Evolutionary conservation across 2,113 vertebrate species (phyloP).

Genomic region (Labeo catla): DNA sequence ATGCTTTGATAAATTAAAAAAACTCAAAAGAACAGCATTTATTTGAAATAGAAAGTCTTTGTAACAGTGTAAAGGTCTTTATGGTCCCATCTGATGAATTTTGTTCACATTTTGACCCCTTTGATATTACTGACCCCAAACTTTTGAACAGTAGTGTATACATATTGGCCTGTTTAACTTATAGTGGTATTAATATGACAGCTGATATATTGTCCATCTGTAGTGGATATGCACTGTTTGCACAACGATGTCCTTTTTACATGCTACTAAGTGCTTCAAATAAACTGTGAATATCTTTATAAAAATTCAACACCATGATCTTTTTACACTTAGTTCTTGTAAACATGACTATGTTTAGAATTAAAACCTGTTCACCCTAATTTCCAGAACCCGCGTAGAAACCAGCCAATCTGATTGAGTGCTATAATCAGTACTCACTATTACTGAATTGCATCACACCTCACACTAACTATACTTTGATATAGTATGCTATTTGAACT

Average conservation of each 20-base stretch:
- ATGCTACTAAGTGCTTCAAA: not conserved
- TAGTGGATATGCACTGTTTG: not conserved
- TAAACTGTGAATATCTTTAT: not conserved
- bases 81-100: not conserved
- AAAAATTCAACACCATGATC: not conserved
- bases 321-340: not conserved
- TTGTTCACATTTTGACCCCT: not conserved
- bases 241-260: not conserved
- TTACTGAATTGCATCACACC: not conserved
- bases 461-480: not conserved
- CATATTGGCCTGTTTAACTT: not conserved
- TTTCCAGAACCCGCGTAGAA: not conserved
- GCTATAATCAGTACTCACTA: slow-evolving; percentile 6
- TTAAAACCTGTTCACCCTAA: not conserved
- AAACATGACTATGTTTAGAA: not conserved
- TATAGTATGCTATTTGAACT: too few species aligned
- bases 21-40: not conserved
- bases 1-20: not conserved
- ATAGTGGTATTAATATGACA: not conserved
- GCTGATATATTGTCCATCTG: not conserved
- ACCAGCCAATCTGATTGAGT: not conserved
- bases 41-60: not conserved
- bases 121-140: not conserved
- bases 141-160: not conserved
- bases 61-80: not conserved